Evolutionary conservation across 2,797 vertebrate species (phyloP).

Genomic region (Steatocranus sp.): DNA sequence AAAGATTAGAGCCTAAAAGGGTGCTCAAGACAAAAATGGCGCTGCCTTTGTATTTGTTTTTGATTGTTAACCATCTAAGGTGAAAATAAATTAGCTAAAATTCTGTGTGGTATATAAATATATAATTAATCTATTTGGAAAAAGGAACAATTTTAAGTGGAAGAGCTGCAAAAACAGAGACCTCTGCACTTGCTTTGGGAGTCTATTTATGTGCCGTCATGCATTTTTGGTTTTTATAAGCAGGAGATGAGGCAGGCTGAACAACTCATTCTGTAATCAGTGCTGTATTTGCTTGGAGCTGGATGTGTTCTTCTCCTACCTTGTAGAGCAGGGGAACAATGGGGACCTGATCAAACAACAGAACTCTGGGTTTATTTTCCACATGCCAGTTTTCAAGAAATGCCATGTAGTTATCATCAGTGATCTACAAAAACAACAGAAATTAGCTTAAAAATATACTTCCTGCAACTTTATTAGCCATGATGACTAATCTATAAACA

Average conservation of each 20-base stretch:
- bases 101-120: not conserved
- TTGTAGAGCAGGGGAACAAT: conserved; percentile 84
- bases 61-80: not conserved
- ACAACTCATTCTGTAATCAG: not conserved
- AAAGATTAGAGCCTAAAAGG: not conserved
- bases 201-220: not conserved
- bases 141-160: not conserved
- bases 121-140: not conserved
- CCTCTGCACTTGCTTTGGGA: not conserved
- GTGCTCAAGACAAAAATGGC: not conserved
- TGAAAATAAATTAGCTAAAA: not conserved
- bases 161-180: not conserved
- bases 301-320: conserved; percentile 65
- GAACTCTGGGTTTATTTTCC: conserved; percentile 89
- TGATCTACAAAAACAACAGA: conserved; percentile 74
- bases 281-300: not conserved
- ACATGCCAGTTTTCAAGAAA: conserved; percentile 88
- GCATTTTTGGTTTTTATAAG: not conserved
- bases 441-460: not conserved
- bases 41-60: not conserved
- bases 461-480: not conserved
- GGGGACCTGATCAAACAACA: conserved; percentile 87
- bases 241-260: not conserved
- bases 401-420: conserved; percentile 83
- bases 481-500: not conserved